Evolutionary conservation across 2,888 invertebrate species (phyloP).

Genomic region (Andrena hattorfiana): DNA sequence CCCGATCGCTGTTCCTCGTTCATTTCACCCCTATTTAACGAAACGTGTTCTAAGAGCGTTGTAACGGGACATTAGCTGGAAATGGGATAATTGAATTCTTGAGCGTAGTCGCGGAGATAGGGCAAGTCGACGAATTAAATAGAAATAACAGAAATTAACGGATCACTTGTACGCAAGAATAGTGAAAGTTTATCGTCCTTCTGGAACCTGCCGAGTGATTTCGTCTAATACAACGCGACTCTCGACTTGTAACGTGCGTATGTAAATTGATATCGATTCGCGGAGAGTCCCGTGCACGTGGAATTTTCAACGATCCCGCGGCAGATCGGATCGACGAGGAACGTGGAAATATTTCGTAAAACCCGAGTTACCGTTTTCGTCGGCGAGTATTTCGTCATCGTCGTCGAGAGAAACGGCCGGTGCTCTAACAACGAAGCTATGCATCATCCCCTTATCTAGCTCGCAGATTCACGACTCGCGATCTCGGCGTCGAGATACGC

Average conservation of each 20-base stretch:
- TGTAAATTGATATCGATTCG: neutral
- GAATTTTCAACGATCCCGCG: neutral
- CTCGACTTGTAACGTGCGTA: too few relatives aligned
- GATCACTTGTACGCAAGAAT: neutral
- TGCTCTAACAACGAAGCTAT: slow-evolving; percentile 68
- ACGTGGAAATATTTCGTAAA: slow-evolving; percentile 45
- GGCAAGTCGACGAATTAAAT: slow-evolving; percentile 9
- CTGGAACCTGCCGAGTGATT: neutral
- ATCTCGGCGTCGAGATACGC: slow-evolving; percentile 67
- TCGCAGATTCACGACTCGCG: slow-evolving; percentile 77
- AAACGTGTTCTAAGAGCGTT: slow-evolving; percentile 30
- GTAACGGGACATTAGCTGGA: slow-evolving; percentile 27
- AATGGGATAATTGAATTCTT: slow-evolving; percentile 34
- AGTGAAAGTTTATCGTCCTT: neutral
- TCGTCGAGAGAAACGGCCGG: slow-evolving; percentile 47
- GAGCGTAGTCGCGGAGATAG: slow-evolving; percentile 1
- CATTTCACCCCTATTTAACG: slow-evolving; percentile 22
- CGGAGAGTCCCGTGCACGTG: neutral
- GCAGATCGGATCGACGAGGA: neutral
- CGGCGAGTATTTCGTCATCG: slow-evolving; percentile 57
- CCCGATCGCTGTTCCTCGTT: slow-evolving; percentile 1
- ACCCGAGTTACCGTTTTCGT: slow-evolving; percentile 59
- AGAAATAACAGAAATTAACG: slow-evolving; percentile 35
- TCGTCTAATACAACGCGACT: too few relatives aligned
- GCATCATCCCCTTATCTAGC: slow-evolving; percentile 78